Conservation (phyloP, 64 coral and sea anemone species). For the Stichodactyla mertensii region DNA sequence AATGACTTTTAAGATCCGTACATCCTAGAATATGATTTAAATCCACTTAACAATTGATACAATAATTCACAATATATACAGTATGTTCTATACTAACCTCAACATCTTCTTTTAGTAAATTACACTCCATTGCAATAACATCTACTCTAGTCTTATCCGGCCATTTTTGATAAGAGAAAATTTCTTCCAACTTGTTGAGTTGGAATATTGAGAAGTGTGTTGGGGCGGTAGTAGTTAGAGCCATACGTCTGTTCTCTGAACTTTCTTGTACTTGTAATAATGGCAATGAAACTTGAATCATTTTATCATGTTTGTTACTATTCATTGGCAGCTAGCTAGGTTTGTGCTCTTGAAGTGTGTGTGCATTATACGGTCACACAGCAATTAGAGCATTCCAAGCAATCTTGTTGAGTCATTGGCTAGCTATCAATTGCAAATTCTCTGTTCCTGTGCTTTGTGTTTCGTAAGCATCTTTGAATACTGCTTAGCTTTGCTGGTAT, state of each 20-base stretch:
- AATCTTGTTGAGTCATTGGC: not conserved
- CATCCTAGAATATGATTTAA: no score
- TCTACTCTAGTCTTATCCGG: constrained; percentile 48
- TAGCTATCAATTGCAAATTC: not conserved
- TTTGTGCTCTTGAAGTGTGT: not conserved
- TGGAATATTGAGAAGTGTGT: constrained; percentile 63
- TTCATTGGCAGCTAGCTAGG: constrained; percentile 30
- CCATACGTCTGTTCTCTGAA: constrained; percentile 2
- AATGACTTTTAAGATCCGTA: no score
- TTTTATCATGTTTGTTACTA: constrained; percentile 42
- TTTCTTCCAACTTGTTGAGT: constrained; percentile 68
- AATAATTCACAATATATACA: not conserved
- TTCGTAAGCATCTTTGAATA: not conserved
- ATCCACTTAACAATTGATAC: no score
- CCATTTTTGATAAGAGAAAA: constrained; percentile 69
- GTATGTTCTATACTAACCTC: constrained; percentile 36
- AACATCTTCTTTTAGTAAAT: constrained; percentile 50
- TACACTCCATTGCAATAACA: constrained; percentile 70
- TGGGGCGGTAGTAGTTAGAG: constrained; percentile 31
- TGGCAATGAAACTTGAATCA: constrained; percentile 40
- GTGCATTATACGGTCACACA: not conserved
- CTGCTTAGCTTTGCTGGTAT: constrained; percentile 16
- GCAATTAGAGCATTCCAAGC: not conserved
- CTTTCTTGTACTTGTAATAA: not conserved
- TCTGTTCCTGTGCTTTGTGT: not conserved